Evolutionary conservation across 2,113 vertebrate genomes (phyloP).

Genomic region (Lamprologus tigripictilis): DNA sequence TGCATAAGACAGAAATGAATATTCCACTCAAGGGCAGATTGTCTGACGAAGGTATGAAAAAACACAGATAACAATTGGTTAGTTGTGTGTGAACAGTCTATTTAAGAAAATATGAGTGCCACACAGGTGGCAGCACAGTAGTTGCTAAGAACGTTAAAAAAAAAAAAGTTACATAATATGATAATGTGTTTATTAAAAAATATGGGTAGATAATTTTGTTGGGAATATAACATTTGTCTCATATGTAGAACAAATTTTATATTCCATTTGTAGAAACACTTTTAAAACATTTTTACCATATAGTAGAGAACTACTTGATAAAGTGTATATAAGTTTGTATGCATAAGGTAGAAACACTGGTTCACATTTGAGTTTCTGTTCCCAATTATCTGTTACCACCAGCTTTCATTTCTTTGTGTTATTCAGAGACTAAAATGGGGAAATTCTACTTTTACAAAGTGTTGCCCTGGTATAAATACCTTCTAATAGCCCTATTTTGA

Average conservation of each 20-base stretch:
- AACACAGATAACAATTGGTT: not conserved
- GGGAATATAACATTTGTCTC: not conserved
- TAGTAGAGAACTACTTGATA: not conserved
- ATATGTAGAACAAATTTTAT: not conserved
- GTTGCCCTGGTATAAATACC: not conserved
- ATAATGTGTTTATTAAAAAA: not conserved
- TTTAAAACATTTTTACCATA: not conserved
- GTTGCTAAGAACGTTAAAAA: not conserved
- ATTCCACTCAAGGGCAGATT: not conserved
- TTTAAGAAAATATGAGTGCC: not conserved
- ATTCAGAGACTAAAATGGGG: not conserved
- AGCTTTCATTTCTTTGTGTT: not conserved
- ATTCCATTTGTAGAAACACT: not conserved
- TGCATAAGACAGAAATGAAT: not conserved
- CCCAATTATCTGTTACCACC: not conserved
- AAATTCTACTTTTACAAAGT: not conserved
- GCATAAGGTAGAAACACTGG: not conserved
- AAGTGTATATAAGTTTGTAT: not conserved
- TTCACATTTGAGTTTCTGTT: not conserved
- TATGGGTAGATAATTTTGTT: not conserved
- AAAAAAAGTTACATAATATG: not conserved
- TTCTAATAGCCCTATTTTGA: not conserved
- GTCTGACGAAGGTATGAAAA: not conserved
- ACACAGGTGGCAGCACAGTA: not conserved
- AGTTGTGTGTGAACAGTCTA: not conserved